Percentiles rank a stretch among this genome's conserved stretches.
These are phyloP conservation scores for Rotaria socialis DNA, from an alignment of 2,888 invertebrate genomes.

Conservation along the genomic window DNA sequence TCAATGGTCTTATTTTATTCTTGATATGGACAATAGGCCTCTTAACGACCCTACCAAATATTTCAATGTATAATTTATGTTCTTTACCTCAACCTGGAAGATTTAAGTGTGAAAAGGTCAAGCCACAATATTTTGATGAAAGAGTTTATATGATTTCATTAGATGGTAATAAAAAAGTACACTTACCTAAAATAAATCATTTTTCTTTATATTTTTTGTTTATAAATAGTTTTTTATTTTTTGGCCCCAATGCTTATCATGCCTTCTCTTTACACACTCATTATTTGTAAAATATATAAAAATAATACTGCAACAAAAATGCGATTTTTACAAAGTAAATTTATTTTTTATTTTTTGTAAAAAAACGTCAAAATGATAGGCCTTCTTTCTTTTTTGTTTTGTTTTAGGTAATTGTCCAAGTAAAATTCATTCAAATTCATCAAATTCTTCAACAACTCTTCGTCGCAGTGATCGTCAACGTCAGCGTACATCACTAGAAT, in stretches of 20 bases:
- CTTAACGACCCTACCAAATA: background rate
- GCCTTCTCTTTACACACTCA: background rate
- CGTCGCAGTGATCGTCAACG: background rate
- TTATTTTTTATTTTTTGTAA: no score
- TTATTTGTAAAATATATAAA: slow-evolving; percentile 32
- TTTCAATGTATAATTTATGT: background rate
- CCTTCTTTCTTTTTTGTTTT: background rate
- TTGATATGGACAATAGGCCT: background rate
- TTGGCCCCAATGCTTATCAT: background rate
- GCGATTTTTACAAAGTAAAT: slow-evolving; percentile 3
- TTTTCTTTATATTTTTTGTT: background rate
- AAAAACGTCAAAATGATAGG: no score
- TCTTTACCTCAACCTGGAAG: slow-evolving; percentile 3
- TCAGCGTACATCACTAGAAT: no score
- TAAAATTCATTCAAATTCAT: slow-evolving; percentile 2
- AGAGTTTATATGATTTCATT: background rate
- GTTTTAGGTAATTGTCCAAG: background rate
- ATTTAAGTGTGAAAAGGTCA: background rate
- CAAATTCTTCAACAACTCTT: background rate
- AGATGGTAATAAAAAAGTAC: background rate
- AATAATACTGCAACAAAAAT: slow-evolving; percentile 17
- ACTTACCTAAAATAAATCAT: background rate
- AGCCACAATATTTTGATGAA: background rate
- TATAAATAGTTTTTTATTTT: slow-evolving; percentile 13
- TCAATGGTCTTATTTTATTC: background rate